Percentiles rank a stretch among this genome's conserved stretches.
These are phyloP conservation scores for Sesia apiformis DNA, from an alignment of 2,888 invertebrate genomes.

Conservation along the genomic window DNA sequence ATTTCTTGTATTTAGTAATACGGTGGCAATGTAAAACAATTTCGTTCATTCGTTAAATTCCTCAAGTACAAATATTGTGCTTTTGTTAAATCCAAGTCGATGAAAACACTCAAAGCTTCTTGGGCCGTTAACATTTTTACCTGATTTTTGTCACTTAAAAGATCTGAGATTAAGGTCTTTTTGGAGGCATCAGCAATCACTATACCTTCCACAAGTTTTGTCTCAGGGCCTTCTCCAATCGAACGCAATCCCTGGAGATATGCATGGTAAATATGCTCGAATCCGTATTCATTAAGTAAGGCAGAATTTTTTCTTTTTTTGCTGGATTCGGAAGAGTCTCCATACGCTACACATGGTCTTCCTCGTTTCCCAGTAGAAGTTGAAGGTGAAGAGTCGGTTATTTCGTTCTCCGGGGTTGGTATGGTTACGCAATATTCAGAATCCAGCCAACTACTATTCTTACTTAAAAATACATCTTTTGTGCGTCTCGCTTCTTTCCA, in stretches of 20 bases:
- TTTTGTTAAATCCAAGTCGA: too few relatives aligned
- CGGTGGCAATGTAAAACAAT: too few relatives aligned
- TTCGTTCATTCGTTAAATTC: too few relatives aligned
- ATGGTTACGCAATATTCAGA: slow-evolving; percentile 5
- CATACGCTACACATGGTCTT: slow-evolving; percentile 4
- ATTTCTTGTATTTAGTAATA: too few relatives aligned
- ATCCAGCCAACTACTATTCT: slow-evolving; percentile 6
- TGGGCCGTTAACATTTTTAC: too few relatives aligned
- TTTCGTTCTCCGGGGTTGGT: slow-evolving; percentile 1
- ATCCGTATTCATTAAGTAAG: slow-evolving; percentile 5
- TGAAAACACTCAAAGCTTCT: too few relatives aligned
- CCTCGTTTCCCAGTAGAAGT: slow-evolving; percentile 2
- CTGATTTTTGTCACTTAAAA: too few relatives aligned
- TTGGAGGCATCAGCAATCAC: slow-evolving; percentile 1
- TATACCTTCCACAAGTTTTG: neutral
- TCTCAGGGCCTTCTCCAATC: slow-evolving; percentile 4
- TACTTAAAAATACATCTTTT: slow-evolving; percentile 4
- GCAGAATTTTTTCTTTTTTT: slow-evolving; percentile 6
- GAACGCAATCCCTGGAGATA: slow-evolving; percentile 6
- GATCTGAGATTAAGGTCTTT: slow-evolving; percentile 1
- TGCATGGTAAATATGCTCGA: slow-evolving; percentile 4
- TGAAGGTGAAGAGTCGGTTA: slow-evolving; percentile 1
- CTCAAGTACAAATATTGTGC: too few relatives aligned
- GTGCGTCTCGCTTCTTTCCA: too few relatives aligned
- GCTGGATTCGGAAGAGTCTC: slow-evolving; percentile 7